Percentiles rank a stretch among this genome's conserved stretches.
Evolutionary conservation across 2,113 vertebrate genomes (phyloP).

Genomic region (Hemiscyllium ocellatum): DNA sequence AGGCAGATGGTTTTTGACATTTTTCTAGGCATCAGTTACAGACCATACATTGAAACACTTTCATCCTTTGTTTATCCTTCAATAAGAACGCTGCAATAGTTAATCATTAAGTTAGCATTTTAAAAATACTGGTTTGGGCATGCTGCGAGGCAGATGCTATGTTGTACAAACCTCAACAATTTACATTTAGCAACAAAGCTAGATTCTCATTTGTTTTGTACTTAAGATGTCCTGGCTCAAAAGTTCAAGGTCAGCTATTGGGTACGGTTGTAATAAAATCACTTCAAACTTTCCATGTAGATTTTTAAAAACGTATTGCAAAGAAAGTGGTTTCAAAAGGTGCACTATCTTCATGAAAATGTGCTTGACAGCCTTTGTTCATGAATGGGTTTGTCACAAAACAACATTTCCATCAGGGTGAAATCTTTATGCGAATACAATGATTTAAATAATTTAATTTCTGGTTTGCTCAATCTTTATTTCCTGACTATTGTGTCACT

Average conservation of each 20-base stretch:
- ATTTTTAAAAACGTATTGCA: background rate
- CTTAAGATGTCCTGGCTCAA: slow-evolving; percentile 45
- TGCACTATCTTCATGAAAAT: background rate
- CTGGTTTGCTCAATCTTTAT: background rate
- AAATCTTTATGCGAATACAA: background rate
- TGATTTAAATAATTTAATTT: background rate
- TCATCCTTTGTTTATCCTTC: slow-evolving; percentile 79
- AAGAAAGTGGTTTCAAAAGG: background rate
- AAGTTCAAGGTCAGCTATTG: slow-evolving; percentile 58
- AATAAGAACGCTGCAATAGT: slow-evolving; percentile 63
- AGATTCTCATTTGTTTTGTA: slow-evolving; percentile 57
- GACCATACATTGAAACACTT: slow-evolving; percentile 72
- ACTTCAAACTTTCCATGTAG: background rate
- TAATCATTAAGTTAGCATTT: slow-evolving; percentile 79
- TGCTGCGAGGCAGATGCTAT: slow-evolving; percentile 70
- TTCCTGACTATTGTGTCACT: background rate
- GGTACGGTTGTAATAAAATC: slow-evolving; percentile 36
- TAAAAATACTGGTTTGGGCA: slow-evolving; percentile 67
- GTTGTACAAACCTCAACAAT: slow-evolving; percentile 56
- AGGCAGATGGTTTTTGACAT: slow-evolving; percentile 87
- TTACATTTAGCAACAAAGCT: slow-evolving; percentile 63
- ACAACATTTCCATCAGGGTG: background rate
- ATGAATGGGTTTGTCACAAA: background rate
- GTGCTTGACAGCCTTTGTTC: background rate
- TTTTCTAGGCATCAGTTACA: slow-evolving; percentile 83